Conservation (phyloP, 2,113 vertebrate genomes). For the Sylvietta virens region DNA sequence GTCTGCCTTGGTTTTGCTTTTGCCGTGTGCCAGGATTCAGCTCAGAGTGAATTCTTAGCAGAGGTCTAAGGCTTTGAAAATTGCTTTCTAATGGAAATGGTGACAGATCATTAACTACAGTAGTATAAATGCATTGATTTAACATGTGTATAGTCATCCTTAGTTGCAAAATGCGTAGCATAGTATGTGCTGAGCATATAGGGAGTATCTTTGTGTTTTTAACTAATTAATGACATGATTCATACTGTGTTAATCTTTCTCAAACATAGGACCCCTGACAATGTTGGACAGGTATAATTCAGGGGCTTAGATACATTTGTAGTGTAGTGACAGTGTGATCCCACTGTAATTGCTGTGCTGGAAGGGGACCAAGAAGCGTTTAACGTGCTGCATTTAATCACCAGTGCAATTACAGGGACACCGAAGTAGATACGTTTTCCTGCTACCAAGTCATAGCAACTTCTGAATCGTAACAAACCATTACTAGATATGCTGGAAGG, state of each 20-base stretch:
- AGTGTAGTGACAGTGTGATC: neutral
- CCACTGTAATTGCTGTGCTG: conserved; percentile 46
- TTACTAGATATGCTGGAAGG: conserved; percentile 47
- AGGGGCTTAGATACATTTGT: conserved; percentile 6
- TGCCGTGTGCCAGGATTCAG: conserved; percentile 53
- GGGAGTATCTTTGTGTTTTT: neutral
- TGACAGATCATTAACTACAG: conserved; percentile 70
- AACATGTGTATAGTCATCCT: conserved; percentile 13
- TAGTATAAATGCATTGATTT: conserved; percentile 37
- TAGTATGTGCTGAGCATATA: neutral
- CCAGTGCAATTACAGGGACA: conserved; percentile 43
- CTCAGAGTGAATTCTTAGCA: conserved; percentile 59
- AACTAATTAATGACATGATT: neutral
- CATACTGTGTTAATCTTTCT: neutral
- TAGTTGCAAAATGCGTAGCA: conserved; percentile 16
- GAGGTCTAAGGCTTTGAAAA: conserved; percentile 71
- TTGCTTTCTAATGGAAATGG: conserved; percentile 73
- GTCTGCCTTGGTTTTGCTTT: conserved; percentile 50
- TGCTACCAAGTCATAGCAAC: conserved; percentile 46
- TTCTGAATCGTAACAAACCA: conserved; percentile 50
- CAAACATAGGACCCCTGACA: neutral
- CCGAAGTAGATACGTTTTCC: conserved; percentile 56
- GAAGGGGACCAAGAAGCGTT: conserved; percentile 52
- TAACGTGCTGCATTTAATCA: conserved; percentile 61
- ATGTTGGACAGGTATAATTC: neutral